These are phyloP conservation scores for Tenebrio molitor DNA, from an alignment of 1,140 invertebrate species.

Conservation along the genomic window DNA sequence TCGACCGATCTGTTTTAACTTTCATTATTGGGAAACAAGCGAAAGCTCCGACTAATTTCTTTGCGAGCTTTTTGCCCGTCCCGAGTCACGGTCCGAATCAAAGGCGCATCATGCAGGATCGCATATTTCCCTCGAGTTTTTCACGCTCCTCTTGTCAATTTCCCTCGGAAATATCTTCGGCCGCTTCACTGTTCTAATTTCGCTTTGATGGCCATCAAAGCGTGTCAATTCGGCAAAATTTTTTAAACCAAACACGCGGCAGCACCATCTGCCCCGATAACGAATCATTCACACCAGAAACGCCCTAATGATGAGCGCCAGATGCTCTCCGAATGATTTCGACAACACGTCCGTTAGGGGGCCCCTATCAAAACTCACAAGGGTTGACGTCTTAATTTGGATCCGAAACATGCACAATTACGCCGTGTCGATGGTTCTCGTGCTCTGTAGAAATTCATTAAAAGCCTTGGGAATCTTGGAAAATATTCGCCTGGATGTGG, in stretches of 20 bases:
- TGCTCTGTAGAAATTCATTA: too few relatives aligned
- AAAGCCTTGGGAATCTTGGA: too few relatives aligned
- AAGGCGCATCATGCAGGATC: conserved; percentile 40
- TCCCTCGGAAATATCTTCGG: conserved; percentile 22
- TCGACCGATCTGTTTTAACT: too few relatives aligned
- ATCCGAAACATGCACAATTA: too few relatives aligned
- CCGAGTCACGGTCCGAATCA: conserved; percentile 32
- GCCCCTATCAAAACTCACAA: too few relatives aligned
- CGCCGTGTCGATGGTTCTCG: too few relatives aligned
- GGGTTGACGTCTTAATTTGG: too few relatives aligned
- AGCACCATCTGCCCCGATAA: conserved; percentile 11
- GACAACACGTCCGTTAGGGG: neutral
- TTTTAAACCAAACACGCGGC: too few relatives aligned
- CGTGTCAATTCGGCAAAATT: conserved; percentile 15
- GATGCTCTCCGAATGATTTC: conserved; percentile 33
- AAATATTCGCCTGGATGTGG: too few relatives aligned
- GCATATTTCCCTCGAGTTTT: conserved; percentile 45
- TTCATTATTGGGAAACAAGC: too few relatives aligned
- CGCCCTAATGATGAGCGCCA: conserved; percentile 20
- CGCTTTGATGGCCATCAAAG: conserved; percentile 34
- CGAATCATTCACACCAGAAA: conserved; percentile 15
- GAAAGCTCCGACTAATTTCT: conserved; percentile 16
- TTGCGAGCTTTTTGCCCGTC: neutral
- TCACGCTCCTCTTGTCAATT: conserved; percentile 43
- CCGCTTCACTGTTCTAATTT: conserved; percentile 29